These are phyloP conservation scores for Phymatocera aterrima DNA, from an alignment of 2,888 invertebrate species.

Conservation along the genomic window DNA sequence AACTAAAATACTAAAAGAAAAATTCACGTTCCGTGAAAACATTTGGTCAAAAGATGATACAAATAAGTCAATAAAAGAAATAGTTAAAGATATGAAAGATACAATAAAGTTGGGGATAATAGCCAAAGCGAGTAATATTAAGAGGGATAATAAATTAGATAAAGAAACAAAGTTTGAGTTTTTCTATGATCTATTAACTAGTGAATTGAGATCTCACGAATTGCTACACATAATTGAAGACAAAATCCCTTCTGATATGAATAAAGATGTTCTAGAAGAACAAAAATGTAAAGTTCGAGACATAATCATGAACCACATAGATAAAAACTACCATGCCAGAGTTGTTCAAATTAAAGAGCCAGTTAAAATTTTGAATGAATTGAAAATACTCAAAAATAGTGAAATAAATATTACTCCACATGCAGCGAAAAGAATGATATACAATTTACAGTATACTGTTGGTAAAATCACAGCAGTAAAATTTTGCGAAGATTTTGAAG, in stretches of 20 bases:
- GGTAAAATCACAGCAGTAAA: conserved; percentile 3
- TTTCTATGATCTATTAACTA: conserved; percentile 31
- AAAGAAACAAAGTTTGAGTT: conserved; percentile 36
- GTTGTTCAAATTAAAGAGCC: conserved; percentile 51
- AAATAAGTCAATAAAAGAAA: too few relatives aligned
- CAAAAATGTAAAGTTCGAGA: conserved; percentile 19
- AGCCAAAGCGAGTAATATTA: conserved; percentile 1
- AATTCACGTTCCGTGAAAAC: background rate
- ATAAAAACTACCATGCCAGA: conserved; percentile 49
- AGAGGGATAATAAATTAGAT: too few relatives aligned
- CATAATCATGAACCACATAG: conserved; percentile 27
- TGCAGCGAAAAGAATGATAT: background rate
- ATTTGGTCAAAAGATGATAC: background rate
- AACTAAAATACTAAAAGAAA: background rate
- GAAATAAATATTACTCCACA: conserved; percentile 49
- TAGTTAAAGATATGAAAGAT: conserved; percentile 2
- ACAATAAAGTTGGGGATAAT: background rate
- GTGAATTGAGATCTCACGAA: conserved; percentile 16
- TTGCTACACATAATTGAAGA: conserved; percentile 10
- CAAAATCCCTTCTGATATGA: background rate
- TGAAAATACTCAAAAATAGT: conserved; percentile 52
- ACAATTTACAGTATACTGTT: background rate
- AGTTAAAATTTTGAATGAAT: conserved; percentile 48
- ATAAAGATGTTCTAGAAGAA: background rate
- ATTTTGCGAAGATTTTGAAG: background rate